Evolutionary conservation across 2,113 vertebrate species (phyloP).

Genomic region (Clinocottus analis): DNA sequence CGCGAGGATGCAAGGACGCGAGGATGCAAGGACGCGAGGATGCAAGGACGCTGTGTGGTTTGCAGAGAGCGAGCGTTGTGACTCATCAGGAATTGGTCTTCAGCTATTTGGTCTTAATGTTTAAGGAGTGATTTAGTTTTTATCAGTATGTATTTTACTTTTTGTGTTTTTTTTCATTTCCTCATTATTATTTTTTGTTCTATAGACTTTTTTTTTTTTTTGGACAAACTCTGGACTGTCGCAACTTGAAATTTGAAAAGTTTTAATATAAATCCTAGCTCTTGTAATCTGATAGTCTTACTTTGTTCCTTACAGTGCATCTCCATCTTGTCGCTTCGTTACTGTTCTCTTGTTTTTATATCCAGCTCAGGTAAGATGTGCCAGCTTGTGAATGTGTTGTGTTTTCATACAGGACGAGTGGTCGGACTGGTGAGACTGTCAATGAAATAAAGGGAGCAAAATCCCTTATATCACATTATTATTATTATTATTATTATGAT

Average conservation of each 20-base stretch:
- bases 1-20: conserved; percentile 35
- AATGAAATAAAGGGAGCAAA: conserved; percentile 70
- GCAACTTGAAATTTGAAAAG: conserved; percentile 93
- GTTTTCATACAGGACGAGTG: conserved; percentile 85
- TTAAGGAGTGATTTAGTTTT: conserved; percentile 94
- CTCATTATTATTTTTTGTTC: conserved; percentile 70
- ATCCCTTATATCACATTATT: conserved; percentile 57
- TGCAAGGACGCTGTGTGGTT: too few relatives aligned
- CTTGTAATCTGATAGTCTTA: conserved; percentile 93
- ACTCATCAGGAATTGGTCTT: conserved; percentile 85
- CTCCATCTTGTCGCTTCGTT: conserved; percentile 78
- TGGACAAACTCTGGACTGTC: conserved; percentile 91
- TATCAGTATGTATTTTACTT: conserved; percentile 80
- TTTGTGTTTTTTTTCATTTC: conserved; percentile 50
- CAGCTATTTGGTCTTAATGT: conserved; percentile 98
- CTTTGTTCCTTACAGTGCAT: conserved; percentile 83
- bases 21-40: conserved; percentile 41
- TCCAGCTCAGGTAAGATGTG: conserved; percentile 99
- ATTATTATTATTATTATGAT: conserved; percentile 62
- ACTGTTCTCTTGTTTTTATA: conserved; percentile 88
- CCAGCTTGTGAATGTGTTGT: conserved; percentile 99
- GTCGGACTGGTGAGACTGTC: conserved; percentile 82
- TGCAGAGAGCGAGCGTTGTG: conserved; percentile 91
- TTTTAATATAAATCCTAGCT: conserved; percentile 91
- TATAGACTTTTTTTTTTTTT: conserved; percentile 80